Base-by-base conservation (phyloP, 2,797 vertebrate genomes). In the Notolabrus celidotus region DNA sequence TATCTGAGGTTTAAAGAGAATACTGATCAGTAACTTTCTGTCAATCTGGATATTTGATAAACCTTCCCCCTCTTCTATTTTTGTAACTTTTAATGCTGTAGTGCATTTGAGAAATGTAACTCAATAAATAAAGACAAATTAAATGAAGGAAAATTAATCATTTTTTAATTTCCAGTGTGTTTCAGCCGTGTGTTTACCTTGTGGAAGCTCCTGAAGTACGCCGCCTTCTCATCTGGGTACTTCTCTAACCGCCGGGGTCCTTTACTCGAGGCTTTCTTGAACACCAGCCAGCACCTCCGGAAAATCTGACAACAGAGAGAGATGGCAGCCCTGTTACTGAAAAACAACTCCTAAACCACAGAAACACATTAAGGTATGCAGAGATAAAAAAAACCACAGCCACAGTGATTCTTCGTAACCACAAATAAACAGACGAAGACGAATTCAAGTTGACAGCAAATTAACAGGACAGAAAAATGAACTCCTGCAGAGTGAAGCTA, bases 261-360 rank as follows among this genome's bases (percentile, higher is more conserved):
- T 95, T 99, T 99, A 90, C 98, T 99, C 43, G 98, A 99, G 31
- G 98, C 98, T 79, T 99, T 99, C 92, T 99, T 99, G 93, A 99
- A 99, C 84, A 99, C 98, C 78, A 99, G 89, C 98, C 98, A 99
- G 86, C 97, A 98, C 83, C 98, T 95, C 63, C 97, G 95, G 92
- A 97, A 99, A 91, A 99, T 98, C 98, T 99, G 94, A 82, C 70
- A 80, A 87, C 41, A 89, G 57, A 89, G 66, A 86, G 51, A 7
- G 57, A 79, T 55, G n/a, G 55, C 10, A 50, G 41, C 20, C 23
- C 34, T 0, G 23, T 86, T 78, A 88, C 17, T 47, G 16, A 76
- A 49, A 59, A 27, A 71, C 51, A 56, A 12, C 41, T 71, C 16
- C 20, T 1, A 3, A 45, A 66, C 31, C 17, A 36, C 34, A 56